Base-by-base conservation (phyloP, 1,140 invertebrate species). In the Camponotus pennsylvanicus region DNA sequence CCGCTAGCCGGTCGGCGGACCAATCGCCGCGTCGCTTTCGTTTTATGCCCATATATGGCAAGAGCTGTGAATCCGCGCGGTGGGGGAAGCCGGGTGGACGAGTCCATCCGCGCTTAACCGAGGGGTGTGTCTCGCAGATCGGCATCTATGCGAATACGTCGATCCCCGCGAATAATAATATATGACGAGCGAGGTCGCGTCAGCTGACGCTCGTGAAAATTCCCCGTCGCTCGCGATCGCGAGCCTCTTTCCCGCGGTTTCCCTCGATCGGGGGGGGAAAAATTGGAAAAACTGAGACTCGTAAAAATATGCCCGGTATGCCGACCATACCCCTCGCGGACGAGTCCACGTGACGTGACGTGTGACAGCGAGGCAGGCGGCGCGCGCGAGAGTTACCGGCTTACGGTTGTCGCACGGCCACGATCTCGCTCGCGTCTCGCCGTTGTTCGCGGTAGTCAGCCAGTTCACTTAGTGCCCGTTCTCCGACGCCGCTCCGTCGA, bases 31-130 rank as follows among this genome's bases (percentile, higher is more conserved):
- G 85, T 95, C 91, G 93, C 92, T 95, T 96, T 96, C 96, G 96
- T 96, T 97, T 97, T 96, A 97, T 97, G 96, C 96, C 97, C 97
- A 97, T 97, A 97, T 97, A 97, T 97, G 97, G 97, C 96, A 96
- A 96, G 96, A 96, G 96, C 95, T 95, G 95, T 95, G 95, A 95
- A 91, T 88, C 90, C 82, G 76, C 42, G 59, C 82, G 88, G 93
- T 93, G 94, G 93, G 93, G 91, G 90, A 90, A 88, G 90, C 78
- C 82, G 90, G 88, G 76, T 88, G 94, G 95, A 91, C 92, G 94
- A 95, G 91, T 95, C 95, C 93, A 13, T 59, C 18, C 21, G n/a
- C 18, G 27, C 61, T 59, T 9, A 87, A 45, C 1, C 2, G 9
- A 45, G 93, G 93, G 89, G 91, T 84, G 49, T 66, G 49, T 61